A percentile compares a stretch with the other conserved stretches of the same genome.
phyloP scores from a whole-genome alignment of 2,888 invertebrate genomes.

The Dorcus hopei region DNA sequence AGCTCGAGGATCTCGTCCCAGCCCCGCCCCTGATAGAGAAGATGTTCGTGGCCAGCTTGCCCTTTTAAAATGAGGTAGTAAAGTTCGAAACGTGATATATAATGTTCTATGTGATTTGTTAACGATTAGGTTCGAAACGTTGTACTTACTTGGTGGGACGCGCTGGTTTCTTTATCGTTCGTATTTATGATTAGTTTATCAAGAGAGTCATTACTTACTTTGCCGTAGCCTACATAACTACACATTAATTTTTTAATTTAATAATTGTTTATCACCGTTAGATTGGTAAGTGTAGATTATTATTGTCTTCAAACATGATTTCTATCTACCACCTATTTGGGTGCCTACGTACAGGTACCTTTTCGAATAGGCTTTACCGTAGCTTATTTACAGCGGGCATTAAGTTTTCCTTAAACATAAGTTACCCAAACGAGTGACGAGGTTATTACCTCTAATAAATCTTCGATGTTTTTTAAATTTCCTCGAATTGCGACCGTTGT shows the following conservation, averaged over 20 bases:
- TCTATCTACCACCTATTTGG: too few relatives aligned
- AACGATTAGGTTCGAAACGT: slow-evolving; percentile 22
- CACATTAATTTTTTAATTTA: too few relatives aligned
- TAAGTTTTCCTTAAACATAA: background rate
- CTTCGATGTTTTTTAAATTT: too few relatives aligned
- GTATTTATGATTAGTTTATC: background rate
- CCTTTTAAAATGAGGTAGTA: slow-evolving; percentile 41
- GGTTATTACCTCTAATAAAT: too few relatives aligned
- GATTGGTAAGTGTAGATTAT: too few relatives aligned
- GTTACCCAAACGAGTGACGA: background rate
- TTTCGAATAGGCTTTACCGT: background rate
- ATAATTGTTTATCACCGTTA: too few relatives aligned
- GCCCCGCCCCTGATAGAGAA: slow-evolving; percentile 92
- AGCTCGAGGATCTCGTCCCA: slow-evolving; percentile 87
- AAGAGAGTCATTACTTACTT: too few relatives aligned
- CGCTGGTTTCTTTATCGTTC: slow-evolving; percentile 3
- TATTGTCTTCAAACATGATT: too few relatives aligned
- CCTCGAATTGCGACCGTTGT: too few relatives aligned
- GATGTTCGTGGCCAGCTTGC: slow-evolving; percentile 92
- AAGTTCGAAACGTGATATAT: slow-evolving; percentile 38
- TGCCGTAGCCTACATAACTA: too few relatives aligned
- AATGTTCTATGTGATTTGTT: slow-evolving; percentile 47
- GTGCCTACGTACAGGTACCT: too few relatives aligned
- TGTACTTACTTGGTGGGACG: slow-evolving; percentile 9
- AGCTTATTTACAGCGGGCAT: background rate